Evolutionary conservation across 2,888 invertebrate species (phyloP).

Genomic region (Hartigia nigra): DNA sequence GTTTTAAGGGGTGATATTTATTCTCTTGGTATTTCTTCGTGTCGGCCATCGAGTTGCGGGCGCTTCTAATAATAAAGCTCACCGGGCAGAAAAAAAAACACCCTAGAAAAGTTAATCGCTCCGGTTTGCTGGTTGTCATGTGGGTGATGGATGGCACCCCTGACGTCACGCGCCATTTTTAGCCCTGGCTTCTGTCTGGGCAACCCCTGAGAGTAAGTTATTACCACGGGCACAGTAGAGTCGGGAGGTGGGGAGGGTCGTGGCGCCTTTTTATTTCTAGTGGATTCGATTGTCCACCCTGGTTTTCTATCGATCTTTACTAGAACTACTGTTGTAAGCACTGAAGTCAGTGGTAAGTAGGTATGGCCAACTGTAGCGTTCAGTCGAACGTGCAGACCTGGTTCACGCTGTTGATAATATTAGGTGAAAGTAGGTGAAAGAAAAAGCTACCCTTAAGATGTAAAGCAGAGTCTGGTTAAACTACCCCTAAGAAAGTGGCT

Average conservation of each 20-base stretch:
- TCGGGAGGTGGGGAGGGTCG: not conserved
- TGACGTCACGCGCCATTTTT: slow-evolving; percentile 38
- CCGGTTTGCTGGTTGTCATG: slow-evolving; percentile 46
- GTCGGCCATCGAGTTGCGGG: not conserved
- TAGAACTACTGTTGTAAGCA: not conserved
- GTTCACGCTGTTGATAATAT: not conserved
- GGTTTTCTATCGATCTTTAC: not conserved
- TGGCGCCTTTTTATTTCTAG: not conserved
- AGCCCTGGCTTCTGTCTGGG: slow-evolving; percentile 23
- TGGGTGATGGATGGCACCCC: slow-evolving; percentile 41
- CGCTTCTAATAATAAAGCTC: slow-evolving; percentile 28
- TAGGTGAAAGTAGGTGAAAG: not conserved
- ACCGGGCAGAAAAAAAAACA: slow-evolving; percentile 21
- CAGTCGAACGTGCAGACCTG: not conserved
- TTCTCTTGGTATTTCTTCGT: not conserved
- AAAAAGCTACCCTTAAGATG: not conserved
- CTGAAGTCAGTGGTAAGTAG: not conserved
- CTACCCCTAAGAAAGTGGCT: not conserved
- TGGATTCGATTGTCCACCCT: not conserved
- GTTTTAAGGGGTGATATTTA: not conserved
- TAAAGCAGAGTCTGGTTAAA: not conserved
- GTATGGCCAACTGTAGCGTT: not conserved
- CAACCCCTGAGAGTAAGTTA: slow-evolving; percentile 11
- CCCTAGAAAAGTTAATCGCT: slow-evolving; percentile 45
- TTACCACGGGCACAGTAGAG: not conserved